A percentile compares a stretch with the other conserved stretches of the same genome.
These are phyloP conservation scores for Drosophila nigricruria DNA, from an alignment of 2,888 invertebrate genomes.

Conservation along the genomic window DNA sequence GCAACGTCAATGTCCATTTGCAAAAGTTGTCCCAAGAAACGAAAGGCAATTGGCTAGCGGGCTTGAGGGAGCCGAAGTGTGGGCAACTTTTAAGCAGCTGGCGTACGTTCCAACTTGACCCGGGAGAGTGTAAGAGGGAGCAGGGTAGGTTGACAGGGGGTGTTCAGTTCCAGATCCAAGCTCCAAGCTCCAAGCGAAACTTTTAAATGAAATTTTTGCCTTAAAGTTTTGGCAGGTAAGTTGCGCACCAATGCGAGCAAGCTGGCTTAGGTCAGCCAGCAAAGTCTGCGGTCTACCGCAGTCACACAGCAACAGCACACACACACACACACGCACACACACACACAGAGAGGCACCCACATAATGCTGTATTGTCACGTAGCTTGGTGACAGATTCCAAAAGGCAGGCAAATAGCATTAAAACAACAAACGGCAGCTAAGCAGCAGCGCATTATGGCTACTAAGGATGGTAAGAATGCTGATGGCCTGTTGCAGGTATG, in stretches of 20 bases:
- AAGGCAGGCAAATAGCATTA: constrained; percentile 74
- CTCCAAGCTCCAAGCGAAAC: constrained; percentile 58
- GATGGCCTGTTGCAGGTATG: constrained; percentile 23
- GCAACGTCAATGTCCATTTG: constrained; percentile 76
- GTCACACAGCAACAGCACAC: constrained; percentile 41
- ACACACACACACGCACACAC: constrained; percentile 15
- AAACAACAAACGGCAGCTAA: constrained; percentile 58
- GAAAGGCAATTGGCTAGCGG: constrained; percentile 23
- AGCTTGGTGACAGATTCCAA: constrained; percentile 79
- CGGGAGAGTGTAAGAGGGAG: not conserved
- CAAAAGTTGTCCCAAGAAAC: constrained; percentile 68
- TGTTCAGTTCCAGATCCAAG: constrained; percentile 20
- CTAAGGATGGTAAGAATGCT: constrained; percentile 31
- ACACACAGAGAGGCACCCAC: constrained; percentile 15
- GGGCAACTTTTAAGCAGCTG: constrained; percentile 70
- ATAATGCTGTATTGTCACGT: constrained; percentile 77
- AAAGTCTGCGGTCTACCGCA: constrained; percentile 70
- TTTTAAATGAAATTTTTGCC: constrained; percentile 80
- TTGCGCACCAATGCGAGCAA: constrained; percentile 45
- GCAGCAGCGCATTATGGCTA: constrained; percentile 52
- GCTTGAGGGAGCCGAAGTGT: not conserved
- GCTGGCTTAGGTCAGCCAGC: constrained; percentile 70
- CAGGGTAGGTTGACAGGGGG: not conserved
- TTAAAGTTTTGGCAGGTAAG: constrained; percentile 78
- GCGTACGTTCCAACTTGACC: constrained; percentile 42